Conservation (phyloP, 2,888 invertebrate genomes). For the Eilema griseolum region DNA sequence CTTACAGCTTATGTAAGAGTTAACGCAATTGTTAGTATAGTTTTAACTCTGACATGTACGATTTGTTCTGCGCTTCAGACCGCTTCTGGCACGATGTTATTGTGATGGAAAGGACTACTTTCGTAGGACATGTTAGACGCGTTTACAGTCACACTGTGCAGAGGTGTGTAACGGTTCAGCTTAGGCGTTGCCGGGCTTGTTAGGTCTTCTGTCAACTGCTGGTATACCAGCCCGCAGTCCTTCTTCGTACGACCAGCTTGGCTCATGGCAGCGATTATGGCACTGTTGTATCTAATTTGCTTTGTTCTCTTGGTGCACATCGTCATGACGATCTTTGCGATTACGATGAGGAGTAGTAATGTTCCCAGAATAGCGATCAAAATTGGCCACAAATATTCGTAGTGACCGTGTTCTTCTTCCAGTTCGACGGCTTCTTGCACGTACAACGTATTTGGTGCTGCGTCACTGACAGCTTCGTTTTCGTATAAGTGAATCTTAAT, state of each 20-base stretch:
- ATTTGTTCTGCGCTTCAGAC: constrained; percentile 78
- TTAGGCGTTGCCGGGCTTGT: constrained; percentile 90
- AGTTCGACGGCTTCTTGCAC: constrained; percentile 68
- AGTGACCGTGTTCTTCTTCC: constrained; percentile 75
- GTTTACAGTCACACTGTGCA: constrained; percentile 81
- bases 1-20: constrained; percentile 81
- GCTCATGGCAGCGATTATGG: constrained; percentile 85
- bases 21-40: constrained; percentile 80
- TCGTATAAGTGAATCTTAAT: constrained; percentile 75
- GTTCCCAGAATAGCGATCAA: constrained; percentile 87
- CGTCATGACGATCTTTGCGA: constrained; percentile 83
- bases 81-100: constrained; percentile 88
- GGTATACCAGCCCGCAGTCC: constrained; percentile 92
- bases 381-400: constrained; percentile 87
- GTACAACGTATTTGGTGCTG: constrained; percentile 59
- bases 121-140: constrained; percentile 86
- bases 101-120: constrained; percentile 89
- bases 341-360: constrained; percentile 83
- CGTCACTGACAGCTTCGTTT: constrained; percentile 63
- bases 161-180: constrained; percentile 88
- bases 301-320: constrained; percentile 71
- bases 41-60: constrained; percentile 61
- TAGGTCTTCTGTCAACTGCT: constrained; percentile 92
- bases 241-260: constrained; percentile 87
- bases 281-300: constrained; percentile 82